These are phyloP conservation scores for Cotesia vestalis DNA, from an alignment of 1,140 invertebrate species.

Conservation along the genomic window DNA sequence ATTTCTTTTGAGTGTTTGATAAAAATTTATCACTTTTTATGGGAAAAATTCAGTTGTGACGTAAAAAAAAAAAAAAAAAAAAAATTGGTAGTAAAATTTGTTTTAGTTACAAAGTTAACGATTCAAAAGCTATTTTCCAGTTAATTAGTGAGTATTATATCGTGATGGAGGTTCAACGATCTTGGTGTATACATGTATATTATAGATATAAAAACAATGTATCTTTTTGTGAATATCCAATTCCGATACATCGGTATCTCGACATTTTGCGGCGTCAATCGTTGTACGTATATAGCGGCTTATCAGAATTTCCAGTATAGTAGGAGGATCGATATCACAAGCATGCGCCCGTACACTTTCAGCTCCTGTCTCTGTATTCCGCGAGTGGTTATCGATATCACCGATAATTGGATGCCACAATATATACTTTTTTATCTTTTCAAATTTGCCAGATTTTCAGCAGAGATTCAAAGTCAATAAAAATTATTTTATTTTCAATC, in stretches of 20 bases:
- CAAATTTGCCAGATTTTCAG: constrained; percentile 20
- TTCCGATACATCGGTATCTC: constrained; percentile 35
- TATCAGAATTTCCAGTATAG: constrained; percentile 36
- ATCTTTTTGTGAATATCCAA: constrained; percentile 31
- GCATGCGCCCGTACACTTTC: constrained; percentile 36
- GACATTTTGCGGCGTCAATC: constrained; percentile 36
- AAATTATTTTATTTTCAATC: background rate
- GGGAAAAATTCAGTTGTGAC: no score
- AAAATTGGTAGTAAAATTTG: constrained; percentile 21
- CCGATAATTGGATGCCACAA: constrained; percentile 37
- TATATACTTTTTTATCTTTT: constrained; percentile 29
- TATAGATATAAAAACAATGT: constrained; percentile 21
- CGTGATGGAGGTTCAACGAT: constrained; percentile 22
- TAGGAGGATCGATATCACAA: constrained; percentile 39
- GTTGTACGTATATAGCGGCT: constrained; percentile 25
- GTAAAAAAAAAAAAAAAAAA: background rate
- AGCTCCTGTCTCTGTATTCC: constrained; percentile 22
- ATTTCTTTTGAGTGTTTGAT: no score
- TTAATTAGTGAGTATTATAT: constrained; percentile 12
- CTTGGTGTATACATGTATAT: constrained; percentile 13
- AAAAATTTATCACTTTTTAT: no score
- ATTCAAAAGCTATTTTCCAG: constrained; percentile 1
- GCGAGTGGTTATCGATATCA: constrained; percentile 32
- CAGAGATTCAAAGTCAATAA: constrained; percentile 11
- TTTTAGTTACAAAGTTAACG: constrained; percentile 48